Evolutionary conservation across 2,113 vertebrate species (phyloP), one percentile per base, ranked within the genome.

Genomic region (Callopanchax toddi): DNA sequence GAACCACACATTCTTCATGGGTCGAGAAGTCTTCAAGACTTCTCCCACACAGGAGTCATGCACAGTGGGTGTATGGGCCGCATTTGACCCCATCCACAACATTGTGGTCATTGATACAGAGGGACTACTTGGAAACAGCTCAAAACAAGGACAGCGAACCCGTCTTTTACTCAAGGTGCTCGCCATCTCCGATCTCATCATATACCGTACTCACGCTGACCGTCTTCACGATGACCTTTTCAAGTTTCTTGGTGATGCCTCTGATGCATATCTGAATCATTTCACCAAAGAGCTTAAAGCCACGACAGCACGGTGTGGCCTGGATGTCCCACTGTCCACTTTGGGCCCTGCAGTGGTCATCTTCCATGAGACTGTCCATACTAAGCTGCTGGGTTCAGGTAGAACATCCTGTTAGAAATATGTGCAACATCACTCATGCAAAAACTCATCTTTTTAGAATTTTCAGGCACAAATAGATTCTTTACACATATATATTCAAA

Each of bases 201-300:
- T 99, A 83, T 99, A 99, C 87, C 95, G 97, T 81, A 99, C 97
- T 82, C 97, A 97, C 22, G 93, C 97, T 16, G 97, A 99, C 88
- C 94, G 97, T 25, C 94, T 99, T 62, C 97, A 99, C 16, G 98
- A 99, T n/a, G 97, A 99, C 86, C 95, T 99, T 68, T 99, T 99
- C 90, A 99, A 99, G 86, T 99, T 99, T 87, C 94, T 99, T 15
- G 96, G 97, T 2, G 96, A 99, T 18, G 97, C 97, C 54, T 99
- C 97, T 0, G 96, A 98, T 52, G 97, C 97, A 48, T 99, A 99
- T 78, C 89, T 99, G 84, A 99, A 95, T 89, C 96, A 99, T 83
- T 99, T 99, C 85, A 97, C 97, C 45, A 99, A 96, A 91, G 97
- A 99, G 79, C 92, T 99, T 76, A 99, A 99, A 90, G 96, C 97